Evolutionary conservation across 2,113 vertebrate genomes (phyloP), one percentile per base, ranked within the genome.

Genomic region (Reinhardtius hippoglossoides): DNA sequence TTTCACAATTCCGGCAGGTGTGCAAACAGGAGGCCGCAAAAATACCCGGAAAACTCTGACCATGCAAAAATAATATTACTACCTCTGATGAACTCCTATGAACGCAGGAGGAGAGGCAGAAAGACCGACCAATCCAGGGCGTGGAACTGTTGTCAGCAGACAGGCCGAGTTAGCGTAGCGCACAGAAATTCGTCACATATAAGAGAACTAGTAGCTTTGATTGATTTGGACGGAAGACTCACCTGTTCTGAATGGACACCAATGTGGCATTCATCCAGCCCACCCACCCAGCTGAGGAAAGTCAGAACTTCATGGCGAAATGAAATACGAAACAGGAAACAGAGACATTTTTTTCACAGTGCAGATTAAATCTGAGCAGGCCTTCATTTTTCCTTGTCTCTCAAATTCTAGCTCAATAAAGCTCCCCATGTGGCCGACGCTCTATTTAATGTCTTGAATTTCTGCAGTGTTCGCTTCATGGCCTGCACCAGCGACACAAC

Each of bases 1-100:
- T 92, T 91, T 92, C 83, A 87, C 86, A 83, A 92, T 92, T 92
- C 91, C 77, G 81, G 91, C 92, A 93, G 92, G 92, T 94, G 92
- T 88, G 92, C 87, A 94, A 93, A 92, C 90, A 91, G 77, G 65
- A 85, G 87, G 86, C 87, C 78, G 62, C 74, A 85, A 90, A 92
- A 93, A 92, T 85, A 91, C 91, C 88, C 84, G 76, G 90, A 91
- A 92, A 89, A 84, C 82, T 83, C 90, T 86, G 87, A 91, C 86
- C 76, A 48, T 81, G 89, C 90, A 88, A 88, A 89, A 92, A 92
- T 84, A 90, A 93, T 93, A 84, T 61, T 62, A 83, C 78, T 65
- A 70, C 74, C 75, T 88, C 76, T 80, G 84, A 91, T 89, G 87
- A 91, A 88, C 86, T 83, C 76, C 58, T 48, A 27, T 50, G 24